Evolutionary conservation across 2,888 invertebrate genomes (phyloP), one percentile per base, ranked within the genome.

Genomic region (Pandemis corylana): DNA sequence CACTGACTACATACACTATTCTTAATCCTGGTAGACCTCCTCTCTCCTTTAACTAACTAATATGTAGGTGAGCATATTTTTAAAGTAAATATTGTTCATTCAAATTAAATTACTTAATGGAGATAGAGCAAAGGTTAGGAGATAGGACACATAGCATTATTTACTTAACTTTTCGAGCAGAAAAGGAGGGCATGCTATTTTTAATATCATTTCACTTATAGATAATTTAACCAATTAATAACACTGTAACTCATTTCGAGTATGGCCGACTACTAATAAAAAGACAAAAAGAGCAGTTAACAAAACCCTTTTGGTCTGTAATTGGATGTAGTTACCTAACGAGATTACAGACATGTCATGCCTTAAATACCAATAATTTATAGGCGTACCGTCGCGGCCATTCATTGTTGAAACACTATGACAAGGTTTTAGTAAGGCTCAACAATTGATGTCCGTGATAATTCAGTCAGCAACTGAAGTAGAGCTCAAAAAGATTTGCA

Each of bases 291-390:
- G 56, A 56, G 7, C 56, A 56, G 9, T 59, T 59, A 59, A 28
- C 28, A 28, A 56, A 20, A 7, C 12, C 12, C 20, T 28, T 20
- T 6, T 28, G 28, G 28, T 28, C 59, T 59, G 59, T 28, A 28
- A 28, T 59, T 28, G 12, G 28, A 28, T 59, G 59, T 6, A 5
- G 28, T 20, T 36, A 59, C 59, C 28, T 59, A 59, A 59, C 59
- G 59, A 59, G n/a, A 59, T 59, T 59, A 59, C 59, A 59, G 66
- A 51, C 59, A 51, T 41, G 44, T 5, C 20, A 28, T 28, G 59
- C 59, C 28, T 28, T 59, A 59, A 59, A 66, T 66, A 71, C 15
- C 62, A 61, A 62, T 62, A 62, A 51, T 44, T 49, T 53, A 12
- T 62, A 63, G n/a, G 15, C 28, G 15, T 56, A 15, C 12, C 5